phyloP scores from a whole-genome alignment of 2,888 invertebrate genomes.

The Polyommatus iphigenia region DNA sequence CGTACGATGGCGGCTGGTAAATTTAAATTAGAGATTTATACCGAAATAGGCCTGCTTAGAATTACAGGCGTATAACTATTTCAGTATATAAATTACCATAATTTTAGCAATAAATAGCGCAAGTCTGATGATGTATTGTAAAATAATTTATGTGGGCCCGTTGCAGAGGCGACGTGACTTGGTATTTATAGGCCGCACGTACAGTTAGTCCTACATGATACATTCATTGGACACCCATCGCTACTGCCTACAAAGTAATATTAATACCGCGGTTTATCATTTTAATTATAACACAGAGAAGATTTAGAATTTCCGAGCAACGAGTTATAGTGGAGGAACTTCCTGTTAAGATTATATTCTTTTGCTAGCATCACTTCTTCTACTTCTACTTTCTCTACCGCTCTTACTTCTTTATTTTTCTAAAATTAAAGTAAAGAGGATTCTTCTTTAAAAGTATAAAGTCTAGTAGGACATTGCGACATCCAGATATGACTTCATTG shows the following conservation, averaged over 20 bases:
- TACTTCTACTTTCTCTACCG: no score
- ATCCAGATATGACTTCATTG: no score
- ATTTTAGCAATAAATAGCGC: constrained; percentile 34
- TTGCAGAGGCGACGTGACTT: constrained; percentile 29
- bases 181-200: constrained; percentile 31
- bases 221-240: constrained; percentile 27
- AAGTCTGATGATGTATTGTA: constrained; percentile 32
- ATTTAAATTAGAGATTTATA: constrained; percentile 32
- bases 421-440: no score
- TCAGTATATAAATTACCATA: constrained; percentile 32
- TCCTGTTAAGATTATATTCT: background rate
- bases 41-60: constrained; percentile 27
- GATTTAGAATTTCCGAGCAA: background rate
- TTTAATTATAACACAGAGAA: constrained; percentile 5
- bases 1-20: constrained; percentile 7
- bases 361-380: no score
- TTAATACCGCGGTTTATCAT: constrained; percentile 24
- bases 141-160: constrained; percentile 28
- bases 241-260: constrained; percentile 28
- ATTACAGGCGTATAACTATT: constrained; percentile 33
- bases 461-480: no score
- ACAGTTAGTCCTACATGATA: constrained; percentile 30
- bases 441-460: no score
- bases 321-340: background rate
- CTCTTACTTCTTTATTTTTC: no score